Evolutionary conservation across 1,140 invertebrate genomes (phyloP).

Genomic region (Cephus cinctus): DNA sequence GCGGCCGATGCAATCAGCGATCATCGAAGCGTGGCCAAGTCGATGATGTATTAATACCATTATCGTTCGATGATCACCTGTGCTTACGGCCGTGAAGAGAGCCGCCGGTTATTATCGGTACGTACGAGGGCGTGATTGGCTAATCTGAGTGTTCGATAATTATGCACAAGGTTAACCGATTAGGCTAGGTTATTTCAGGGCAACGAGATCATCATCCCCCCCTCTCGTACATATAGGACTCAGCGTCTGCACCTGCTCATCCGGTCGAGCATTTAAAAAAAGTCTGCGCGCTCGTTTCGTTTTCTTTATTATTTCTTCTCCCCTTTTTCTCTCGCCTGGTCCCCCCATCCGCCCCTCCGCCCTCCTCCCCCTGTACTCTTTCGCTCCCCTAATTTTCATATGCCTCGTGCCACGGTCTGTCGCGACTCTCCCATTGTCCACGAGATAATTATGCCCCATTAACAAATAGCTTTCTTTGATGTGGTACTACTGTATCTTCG

Average conservation of each 20-base stretch:
- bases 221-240: not conserved
- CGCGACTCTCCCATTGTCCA: conserved; percentile 18
- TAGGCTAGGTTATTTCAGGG: not conserved
- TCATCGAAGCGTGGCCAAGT: conserved; percentile 25
- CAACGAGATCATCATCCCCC: not conserved
- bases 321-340: not conserved
- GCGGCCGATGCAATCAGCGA: conserved; percentile 32
- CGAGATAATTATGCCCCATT: conserved; percentile 41
- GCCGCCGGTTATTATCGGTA: conserved; percentile 23
- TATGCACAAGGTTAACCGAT: not conserved
- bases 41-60: conserved; percentile 45
- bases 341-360: conserved; percentile 12
- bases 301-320: not conserved
- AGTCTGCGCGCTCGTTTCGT: not conserved
- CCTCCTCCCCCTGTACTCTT: conserved; percentile 10
- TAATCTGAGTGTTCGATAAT: conserved; percentile 23
- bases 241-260: not conserved
- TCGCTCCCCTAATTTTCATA: conserved; percentile 5
- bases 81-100: conserved; percentile 22
- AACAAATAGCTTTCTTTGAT: conserved; percentile 45
- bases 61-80: conserved; percentile 39
- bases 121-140: conserved; percentile 20
- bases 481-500: conserved; percentile 20
- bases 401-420: not conserved
- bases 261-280: not conserved